Conservation (phyloP, 1,140 invertebrate species). For the Drosophila ambigua region DNA sequence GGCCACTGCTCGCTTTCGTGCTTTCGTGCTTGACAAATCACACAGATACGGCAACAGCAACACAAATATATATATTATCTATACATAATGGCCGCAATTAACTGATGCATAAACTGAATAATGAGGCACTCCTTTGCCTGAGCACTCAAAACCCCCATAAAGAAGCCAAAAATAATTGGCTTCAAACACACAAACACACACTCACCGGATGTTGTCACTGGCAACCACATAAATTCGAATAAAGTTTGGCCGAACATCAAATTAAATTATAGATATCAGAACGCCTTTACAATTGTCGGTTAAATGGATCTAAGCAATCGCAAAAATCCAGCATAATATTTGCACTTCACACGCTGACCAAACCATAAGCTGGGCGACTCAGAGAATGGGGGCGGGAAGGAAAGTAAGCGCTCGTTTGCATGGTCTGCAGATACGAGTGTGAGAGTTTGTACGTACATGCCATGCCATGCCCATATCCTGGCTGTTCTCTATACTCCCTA, state of each 20-base stretch:
- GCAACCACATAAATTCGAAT: conserved; percentile 34
- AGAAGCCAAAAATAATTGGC: conserved; percentile 62
- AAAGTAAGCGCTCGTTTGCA: conserved; percentile 29
- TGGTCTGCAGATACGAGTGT: conserved; percentile 6
- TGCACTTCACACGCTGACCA: not conserved
- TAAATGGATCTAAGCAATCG: not conserved
- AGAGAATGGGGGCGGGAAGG: not conserved
- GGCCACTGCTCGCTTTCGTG: conserved; percentile 49
- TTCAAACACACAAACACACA: not conserved
- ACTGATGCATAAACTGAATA: conserved; percentile 59
- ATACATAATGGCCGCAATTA: conserved; percentile 40
- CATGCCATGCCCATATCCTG: conserved; percentile 31
- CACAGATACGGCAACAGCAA: conserved; percentile 16
- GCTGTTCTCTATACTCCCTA: not conserved
- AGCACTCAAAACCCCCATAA: conserved; percentile 4
- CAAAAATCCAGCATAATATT: not conserved
- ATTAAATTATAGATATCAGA: conserved; percentile 2
- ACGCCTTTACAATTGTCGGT: not conserved
- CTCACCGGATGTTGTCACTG: conserved; percentile 6
- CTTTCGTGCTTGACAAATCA: conserved; percentile 50
- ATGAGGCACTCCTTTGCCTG: conserved; percentile 37
- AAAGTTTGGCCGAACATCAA: conserved; percentile 30
- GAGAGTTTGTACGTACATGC: conserved; percentile 10
- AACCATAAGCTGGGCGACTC: conserved; percentile 13
- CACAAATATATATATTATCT: conserved; percentile 1